Percentiles rank a stretch among this genome's conserved stretches.
These are phyloP conservation scores for Tapera naevia DNA, from an alignment of 2,797 vertebrate genomes.

Conservation along the genomic window DNA sequence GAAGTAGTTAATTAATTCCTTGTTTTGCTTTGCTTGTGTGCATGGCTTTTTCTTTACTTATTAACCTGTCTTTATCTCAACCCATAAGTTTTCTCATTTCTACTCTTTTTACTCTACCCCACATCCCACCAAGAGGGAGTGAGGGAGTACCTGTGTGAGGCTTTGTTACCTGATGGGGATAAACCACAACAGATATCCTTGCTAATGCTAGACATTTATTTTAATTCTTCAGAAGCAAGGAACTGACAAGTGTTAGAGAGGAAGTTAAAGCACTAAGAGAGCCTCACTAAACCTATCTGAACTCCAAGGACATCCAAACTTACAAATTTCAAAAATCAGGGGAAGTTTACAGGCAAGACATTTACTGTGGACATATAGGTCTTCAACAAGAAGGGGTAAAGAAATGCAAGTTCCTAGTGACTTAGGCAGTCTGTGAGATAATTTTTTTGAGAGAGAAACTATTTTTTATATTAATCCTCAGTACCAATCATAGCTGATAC, in stretches of 20 bases:
- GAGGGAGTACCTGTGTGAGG: too few species aligned
- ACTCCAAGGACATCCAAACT: background rate
- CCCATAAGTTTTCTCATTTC: too few species aligned
- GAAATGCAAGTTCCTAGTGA: background rate
- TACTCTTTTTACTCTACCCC: too few species aligned
- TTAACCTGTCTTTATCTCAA: too few species aligned
- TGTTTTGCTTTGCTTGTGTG: too few species aligned
- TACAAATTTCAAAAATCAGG: background rate
- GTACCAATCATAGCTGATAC: background rate
- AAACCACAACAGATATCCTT: background rate
- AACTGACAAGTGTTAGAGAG: background rate
- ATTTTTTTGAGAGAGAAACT: background rate
- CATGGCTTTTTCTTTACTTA: too few species aligned
- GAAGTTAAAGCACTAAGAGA: background rate
- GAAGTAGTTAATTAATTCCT: too few species aligned
- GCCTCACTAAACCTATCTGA: background rate
- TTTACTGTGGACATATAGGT: background rate
- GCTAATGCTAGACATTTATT: background rate
- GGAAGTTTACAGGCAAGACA: background rate
- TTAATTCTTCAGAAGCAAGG: background rate
- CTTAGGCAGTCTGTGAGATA: accelerated
- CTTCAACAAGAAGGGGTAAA: background rate
- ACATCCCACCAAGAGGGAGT: too few species aligned
- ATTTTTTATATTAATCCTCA: background rate
- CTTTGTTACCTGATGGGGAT: too few species aligned